Conservation (phyloP, 2,113 vertebrate species). For the Carollia perspicillata region DNA sequence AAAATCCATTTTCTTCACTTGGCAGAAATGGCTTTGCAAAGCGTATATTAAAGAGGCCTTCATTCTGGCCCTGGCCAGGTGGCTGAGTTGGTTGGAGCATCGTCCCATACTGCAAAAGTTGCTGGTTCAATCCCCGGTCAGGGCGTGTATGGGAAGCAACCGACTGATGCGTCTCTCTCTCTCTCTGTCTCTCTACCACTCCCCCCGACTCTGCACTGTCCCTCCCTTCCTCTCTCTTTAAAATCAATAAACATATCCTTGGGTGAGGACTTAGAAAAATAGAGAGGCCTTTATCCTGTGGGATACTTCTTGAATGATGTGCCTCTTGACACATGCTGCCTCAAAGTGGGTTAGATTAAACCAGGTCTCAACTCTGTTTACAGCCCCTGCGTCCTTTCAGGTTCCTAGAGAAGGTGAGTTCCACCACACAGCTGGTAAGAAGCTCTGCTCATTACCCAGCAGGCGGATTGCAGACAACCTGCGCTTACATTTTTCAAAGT, state of each 20-base stretch:
- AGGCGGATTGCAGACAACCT: background rate
- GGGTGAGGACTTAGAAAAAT: too few relatives aligned
- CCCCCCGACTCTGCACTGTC: too few relatives aligned
- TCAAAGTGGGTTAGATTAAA: background rate
- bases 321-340: background rate
- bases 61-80: background rate
- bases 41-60: background rate
- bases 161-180: too few relatives aligned
- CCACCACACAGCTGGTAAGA: background rate
- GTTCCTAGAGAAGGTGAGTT: background rate
- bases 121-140: too few relatives aligned
- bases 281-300: background rate
- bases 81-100: too few relatives aligned
- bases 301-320: background rate
- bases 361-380: background rate
- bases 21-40: slow-evolving; percentile 3
- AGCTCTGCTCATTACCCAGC: background rate
- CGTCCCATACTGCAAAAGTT: too few relatives aligned
- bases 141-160: too few relatives aligned
- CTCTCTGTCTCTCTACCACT: too few relatives aligned
- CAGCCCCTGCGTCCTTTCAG: background rate
- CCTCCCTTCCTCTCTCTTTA: too few relatives aligned
- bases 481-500: background rate
- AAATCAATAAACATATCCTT: too few relatives aligned
- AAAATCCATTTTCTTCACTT: slow-evolving; percentile 44